Evolutionary conservation across 1,140 invertebrate species (phyloP).

Genomic region (Drosophila suzukii): DNA sequence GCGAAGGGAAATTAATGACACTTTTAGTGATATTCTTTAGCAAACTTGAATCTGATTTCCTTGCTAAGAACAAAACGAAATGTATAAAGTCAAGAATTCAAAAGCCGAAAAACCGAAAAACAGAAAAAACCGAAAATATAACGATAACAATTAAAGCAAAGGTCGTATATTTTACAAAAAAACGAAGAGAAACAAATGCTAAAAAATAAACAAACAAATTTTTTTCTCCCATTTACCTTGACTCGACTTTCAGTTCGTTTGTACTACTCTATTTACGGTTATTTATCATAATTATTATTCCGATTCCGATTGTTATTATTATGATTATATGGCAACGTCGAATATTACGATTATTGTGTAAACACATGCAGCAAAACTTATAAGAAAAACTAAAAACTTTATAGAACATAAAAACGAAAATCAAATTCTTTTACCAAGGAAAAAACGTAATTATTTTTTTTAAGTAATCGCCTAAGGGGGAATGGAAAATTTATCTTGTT

Average conservation of each 20-base stretch:
- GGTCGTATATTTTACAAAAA: slow-evolving; percentile 41
- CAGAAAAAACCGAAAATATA: slow-evolving; percentile 8
- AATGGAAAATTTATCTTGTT: slow-evolving; percentile 77
- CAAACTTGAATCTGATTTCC: slow-evolving; percentile 61
- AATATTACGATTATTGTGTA: slow-evolving; percentile 23
- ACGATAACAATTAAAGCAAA: slow-evolving; percentile 28
- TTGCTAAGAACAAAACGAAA: slow-evolving; percentile 59
- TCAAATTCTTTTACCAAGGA: slow-evolving; percentile 57
- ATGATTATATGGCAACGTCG: slow-evolving; percentile 29
- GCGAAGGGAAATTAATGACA: slow-evolving; percentile 35
- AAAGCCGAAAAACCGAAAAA: slow-evolving; percentile 8
- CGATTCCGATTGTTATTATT: slow-evolving; percentile 45
- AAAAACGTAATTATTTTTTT: slow-evolving; percentile 42
- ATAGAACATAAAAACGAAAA: slow-evolving; percentile 45
- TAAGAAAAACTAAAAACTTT: slow-evolving; percentile 13
- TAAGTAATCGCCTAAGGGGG: slow-evolving; percentile 30
- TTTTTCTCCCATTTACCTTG: slow-evolving; percentile 38
- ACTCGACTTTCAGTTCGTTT: slow-evolving; percentile 40
- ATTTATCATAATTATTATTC: slow-evolving; percentile 51
- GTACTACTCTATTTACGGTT: slow-evolving; percentile 55
- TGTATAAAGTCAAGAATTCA: slow-evolving; percentile 43
- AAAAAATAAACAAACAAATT: slow-evolving; percentile 13
- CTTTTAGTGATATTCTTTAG: slow-evolving; percentile 73
- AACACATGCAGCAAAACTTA: slow-evolving; percentile 33
- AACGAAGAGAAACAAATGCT: slow-evolving; percentile 19